Evolutionary conservation across 2,888 invertebrate genomes (phyloP).

Genomic region (Melangyna quadrimaculata): DNA sequence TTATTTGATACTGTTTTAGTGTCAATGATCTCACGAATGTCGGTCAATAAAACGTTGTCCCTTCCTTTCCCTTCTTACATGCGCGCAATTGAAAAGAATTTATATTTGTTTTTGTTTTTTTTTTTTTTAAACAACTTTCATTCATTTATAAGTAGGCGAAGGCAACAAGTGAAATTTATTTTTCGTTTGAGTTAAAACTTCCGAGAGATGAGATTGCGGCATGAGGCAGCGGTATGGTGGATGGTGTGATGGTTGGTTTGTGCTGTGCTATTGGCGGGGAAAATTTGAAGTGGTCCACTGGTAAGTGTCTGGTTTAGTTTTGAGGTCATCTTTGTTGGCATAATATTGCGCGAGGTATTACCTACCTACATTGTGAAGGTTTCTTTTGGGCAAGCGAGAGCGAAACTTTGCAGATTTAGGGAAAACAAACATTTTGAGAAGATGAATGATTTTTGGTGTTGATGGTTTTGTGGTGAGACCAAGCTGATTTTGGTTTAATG

Average conservation of each 20-base stretch:
- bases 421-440: neutral
- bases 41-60: constrained; percentile 48
- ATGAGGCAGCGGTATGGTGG: too few relatives aligned
- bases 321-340: constrained; percentile 26
- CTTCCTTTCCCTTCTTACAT: neutral
- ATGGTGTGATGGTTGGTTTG: neutral
- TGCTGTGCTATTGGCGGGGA: neutral
- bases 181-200: constrained; percentile 11
- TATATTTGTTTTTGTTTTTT: neutral
- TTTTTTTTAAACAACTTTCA: constrained; percentile 60
- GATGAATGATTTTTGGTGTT: neutral
- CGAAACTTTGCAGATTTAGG: neutral
- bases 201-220: constrained; percentile 10
- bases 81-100: constrained; percentile 10
- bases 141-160: constrained; percentile 56
- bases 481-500: too few relatives aligned
- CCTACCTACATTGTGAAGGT: neutral
- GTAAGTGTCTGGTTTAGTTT: constrained; percentile 28
- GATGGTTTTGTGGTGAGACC: neutral
- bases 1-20: constrained; percentile 22
- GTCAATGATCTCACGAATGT: constrained; percentile 62
- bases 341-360: constrained; percentile 17
- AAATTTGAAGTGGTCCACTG: constrained; percentile 18
- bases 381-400: neutral
- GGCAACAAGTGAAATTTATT: constrained; percentile 61